Conservation (phyloP, 2,888 invertebrate species). For the Rhagophthalmus giganteus region DNA sequence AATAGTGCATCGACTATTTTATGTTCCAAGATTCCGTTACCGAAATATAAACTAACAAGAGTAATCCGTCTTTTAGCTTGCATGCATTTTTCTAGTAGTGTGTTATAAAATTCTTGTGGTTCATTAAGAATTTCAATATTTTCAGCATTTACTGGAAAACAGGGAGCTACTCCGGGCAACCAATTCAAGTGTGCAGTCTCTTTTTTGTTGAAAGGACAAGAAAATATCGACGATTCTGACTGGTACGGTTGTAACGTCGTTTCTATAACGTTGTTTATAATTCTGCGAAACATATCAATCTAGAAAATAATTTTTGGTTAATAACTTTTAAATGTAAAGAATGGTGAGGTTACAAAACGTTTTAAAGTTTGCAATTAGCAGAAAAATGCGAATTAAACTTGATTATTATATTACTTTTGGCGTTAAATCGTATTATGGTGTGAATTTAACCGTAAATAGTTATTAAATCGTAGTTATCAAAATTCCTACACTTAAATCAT, state of each 20-base stretch:
- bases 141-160: conserved; percentile 68
- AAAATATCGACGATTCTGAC: conserved; percentile 39
- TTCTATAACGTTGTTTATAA: conserved; percentile 49
- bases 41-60: conserved; percentile 90
- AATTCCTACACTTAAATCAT: too few relatives aligned
- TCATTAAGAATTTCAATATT: conserved; percentile 75
- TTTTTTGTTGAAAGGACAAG: conserved; percentile 45
- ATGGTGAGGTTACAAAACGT: too few relatives aligned
- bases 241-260: conserved; percentile 39
- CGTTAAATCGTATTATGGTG: too few relatives aligned
- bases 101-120: conserved; percentile 77
- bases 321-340: too few relatives aligned
- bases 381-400: too few relatives aligned
- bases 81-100: conserved; percentile 67
- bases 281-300: conserved; percentile 48
- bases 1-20: conserved; percentile 73
- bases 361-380: too few relatives aligned
- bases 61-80: conserved; percentile 72
- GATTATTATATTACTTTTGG: too few relatives aligned
- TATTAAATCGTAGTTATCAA: too few relatives aligned
- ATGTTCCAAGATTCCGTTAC: conserved; percentile 82
- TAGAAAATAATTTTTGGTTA: too few relatives aligned
- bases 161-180: conserved; percentile 66
- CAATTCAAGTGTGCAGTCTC: conserved; percentile 55
- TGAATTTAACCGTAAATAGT: too few relatives aligned